Evolutionary conservation across 2,888 invertebrate species (phyloP).

Genomic region (Cryptops parisi): DNA sequence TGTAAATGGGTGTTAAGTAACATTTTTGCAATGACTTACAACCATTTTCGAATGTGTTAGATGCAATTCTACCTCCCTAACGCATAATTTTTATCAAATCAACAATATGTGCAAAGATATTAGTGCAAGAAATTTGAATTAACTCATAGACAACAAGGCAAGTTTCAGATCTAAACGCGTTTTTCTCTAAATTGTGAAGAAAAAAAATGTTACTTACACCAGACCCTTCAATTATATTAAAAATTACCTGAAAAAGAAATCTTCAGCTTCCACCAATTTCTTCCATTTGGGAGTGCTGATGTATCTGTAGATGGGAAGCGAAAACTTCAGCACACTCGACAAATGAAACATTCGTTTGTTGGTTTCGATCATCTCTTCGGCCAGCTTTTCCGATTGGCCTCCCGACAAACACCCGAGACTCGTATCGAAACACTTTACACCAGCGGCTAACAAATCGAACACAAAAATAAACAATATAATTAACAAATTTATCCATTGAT

Average conservation of each 20-base stretch:
- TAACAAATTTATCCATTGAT: too few relatives aligned
- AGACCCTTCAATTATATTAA: background rate
- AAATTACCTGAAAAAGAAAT: constrained; percentile 52
- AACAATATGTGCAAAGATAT: too few relatives aligned
- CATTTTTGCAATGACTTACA: too few relatives aligned
- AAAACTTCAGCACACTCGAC: constrained; percentile 34
- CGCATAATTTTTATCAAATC: too few relatives aligned
- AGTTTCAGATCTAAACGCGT: too few relatives aligned
- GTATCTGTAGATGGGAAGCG: constrained; percentile 35
- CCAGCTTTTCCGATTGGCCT: constrained; percentile 21
- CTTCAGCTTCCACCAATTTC: constrained; percentile 35
- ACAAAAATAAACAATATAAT: too few relatives aligned
- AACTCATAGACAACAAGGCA: too few relatives aligned
- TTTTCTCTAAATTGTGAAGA: too few relatives aligned
- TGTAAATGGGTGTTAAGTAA: too few relatives aligned
- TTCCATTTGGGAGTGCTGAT: constrained; percentile 37
- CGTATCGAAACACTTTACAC: constrained; percentile 30
- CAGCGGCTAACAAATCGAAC: constrained; percentile 29
- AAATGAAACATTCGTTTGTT: constrained; percentile 28
- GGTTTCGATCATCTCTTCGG: constrained; percentile 28
- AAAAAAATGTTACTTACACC: background rate
- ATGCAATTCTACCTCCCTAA: too few relatives aligned
- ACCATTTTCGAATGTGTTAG: too few relatives aligned
- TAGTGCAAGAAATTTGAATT: too few relatives aligned
- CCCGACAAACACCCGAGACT: constrained; percentile 28